Evolutionary conservation across 2,113 vertebrate species (phyloP), one percentile per base, ranked within the genome.

Genomic region (Erinaceus europaeus): DNA sequence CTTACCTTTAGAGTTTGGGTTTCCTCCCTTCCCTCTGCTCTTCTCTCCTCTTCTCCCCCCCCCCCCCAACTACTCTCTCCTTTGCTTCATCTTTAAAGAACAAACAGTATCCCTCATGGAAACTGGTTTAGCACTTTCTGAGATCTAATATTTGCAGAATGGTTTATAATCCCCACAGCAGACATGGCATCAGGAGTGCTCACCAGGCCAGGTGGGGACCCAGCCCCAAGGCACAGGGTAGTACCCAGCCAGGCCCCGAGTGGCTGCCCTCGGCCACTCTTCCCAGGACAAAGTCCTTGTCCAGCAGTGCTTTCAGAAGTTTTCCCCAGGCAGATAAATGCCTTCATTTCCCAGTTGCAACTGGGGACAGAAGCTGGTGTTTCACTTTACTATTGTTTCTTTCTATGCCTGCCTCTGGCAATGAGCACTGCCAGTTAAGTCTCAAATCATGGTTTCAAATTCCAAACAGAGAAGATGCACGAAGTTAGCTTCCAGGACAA

Each of bases 401-500:
- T 32, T 55, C 20, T 7, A 5, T 21, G 52, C 9, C 71, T 67
- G 21, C 27, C 12, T 23, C 55, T 36, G 83, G 21, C 21, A 68
- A 8, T 27, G 38, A 90, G 36, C 86, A 27, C 57, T 86, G 9
- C 29, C 29, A 13, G 25, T 74, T 80, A 86, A 84, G 48, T 85
- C 65, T 92, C 27, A 77, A 89, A 27, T 46, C 17, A 21, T 76
- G 9, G 9, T 92, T 93, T 94, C 74, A 78, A 79, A 84, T 93
- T 72, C 62, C 73, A 84, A 90, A 96, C 97, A 99, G 98, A 98
- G 94, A 98, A 98, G 96, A 98, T 98, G 97, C 98, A 98, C 0
- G 98, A 99, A 96, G 96, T 98, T 89, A 98, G 98, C 75, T 98
- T 98, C 94, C 97, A 98, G 94, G 98, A 98, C 84, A 98, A 98